Conservation (phyloP, 2,797 vertebrate genomes). For the Pygocentrus nattereri region DNA sequence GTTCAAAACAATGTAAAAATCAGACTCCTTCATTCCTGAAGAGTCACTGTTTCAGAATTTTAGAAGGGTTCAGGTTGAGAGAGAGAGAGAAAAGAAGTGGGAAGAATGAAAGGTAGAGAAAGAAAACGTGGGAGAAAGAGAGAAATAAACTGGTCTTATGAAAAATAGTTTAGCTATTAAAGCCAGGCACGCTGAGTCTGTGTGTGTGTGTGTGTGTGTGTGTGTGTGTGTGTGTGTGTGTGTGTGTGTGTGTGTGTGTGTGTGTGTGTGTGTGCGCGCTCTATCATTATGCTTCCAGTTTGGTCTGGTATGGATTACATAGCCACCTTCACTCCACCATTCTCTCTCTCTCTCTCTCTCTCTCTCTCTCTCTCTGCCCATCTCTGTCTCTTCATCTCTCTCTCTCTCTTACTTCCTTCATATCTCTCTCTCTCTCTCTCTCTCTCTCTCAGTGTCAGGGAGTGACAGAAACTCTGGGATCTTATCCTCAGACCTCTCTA, state of each 20-base stretch:
- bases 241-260: conserved; percentile 1
- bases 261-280: neutral
- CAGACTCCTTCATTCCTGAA: no score
- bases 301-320: conserved; percentile 45
- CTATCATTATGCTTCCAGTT: conserved; percentile 45
- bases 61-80: no score
- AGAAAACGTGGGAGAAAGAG: no score
- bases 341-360: neutral
- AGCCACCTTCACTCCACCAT: conserved; percentile 17
- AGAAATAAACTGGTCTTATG: neutral
- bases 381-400: neutral
- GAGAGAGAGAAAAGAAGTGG: no score
- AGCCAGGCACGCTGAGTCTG: neutral
- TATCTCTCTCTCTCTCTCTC: neutral
- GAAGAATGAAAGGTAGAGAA: no score
- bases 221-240: conserved; percentile 16
- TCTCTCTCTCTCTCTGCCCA: conserved; percentile 5
- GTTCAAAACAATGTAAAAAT: no score
- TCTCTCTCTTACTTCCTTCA: neutral
- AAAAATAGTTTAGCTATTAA: conserved; percentile 8
- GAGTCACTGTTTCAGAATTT: no score
- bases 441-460: neutral
- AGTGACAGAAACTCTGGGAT: no score
- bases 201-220: conserved; percentile 31
- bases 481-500: conserved; percentile 18